Percentiles rank a stretch among this genome's conserved stretches.
Conservation (phyloP, 2,797 vertebrate species). For the Coregonus suidteri region DNA sequence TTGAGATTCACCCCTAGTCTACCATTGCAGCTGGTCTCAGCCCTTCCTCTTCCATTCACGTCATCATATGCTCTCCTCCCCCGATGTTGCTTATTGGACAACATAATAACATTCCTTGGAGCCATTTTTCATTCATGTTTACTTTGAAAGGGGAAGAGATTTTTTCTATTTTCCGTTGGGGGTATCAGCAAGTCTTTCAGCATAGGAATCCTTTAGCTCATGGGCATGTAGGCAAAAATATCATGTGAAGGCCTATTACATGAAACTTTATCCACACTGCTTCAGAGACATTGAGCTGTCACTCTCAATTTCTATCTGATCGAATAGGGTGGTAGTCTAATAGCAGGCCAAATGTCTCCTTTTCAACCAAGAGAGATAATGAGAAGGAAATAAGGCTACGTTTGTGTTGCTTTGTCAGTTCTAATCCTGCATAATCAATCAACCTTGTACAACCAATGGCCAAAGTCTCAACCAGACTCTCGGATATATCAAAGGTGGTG, state of each 20-base stretch:
- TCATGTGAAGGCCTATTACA: not conserved
- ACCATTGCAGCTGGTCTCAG: not conserved
- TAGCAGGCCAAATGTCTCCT: not conserved
- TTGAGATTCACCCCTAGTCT: not conserved
- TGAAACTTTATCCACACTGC: not conserved
- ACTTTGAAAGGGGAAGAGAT: constrained; percentile 67
- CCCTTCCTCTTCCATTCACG: constrained; percentile 49
- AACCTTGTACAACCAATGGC: no score
- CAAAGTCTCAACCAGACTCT: no score
- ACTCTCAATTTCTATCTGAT: not conserved
- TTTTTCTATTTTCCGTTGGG: constrained; percentile 41
- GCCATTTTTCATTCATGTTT: constrained; percentile 71
- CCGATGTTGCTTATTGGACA: constrained; percentile 67
- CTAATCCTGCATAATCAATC: no score
- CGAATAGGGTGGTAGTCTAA: not conserved
- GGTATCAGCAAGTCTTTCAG: constrained; percentile 13
- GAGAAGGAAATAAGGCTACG: no score
- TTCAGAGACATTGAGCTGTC: not conserved
- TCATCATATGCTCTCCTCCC: constrained; percentile 66
- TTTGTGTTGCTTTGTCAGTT: no score
- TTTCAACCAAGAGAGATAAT: not conserved
- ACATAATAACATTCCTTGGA: constrained; percentile 73
- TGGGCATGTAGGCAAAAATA: not conserved
- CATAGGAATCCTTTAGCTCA: not conserved
- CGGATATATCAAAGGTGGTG: no score